phyloP scores from a whole-genome alignment of 92 coral and sea anemone species.

The Epizoanthus ramosus region DNA sequence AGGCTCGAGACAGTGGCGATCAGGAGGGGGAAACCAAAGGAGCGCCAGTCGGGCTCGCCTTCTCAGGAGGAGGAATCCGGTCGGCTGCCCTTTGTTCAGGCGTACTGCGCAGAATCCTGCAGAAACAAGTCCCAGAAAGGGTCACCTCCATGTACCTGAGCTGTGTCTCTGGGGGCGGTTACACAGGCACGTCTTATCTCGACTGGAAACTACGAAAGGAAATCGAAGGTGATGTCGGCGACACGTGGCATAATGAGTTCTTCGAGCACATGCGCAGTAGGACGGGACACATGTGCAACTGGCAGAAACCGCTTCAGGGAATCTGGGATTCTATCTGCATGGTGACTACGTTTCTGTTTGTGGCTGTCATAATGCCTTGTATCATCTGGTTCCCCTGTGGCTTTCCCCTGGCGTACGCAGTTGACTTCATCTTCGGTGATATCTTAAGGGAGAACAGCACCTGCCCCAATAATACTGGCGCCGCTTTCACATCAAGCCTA shows the following conservation, averaged over 20 bases:
- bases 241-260: conserved; percentile 23
- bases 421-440: conserved; percentile 46
- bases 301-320: conserved; percentile 51
- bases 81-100: conserved; percentile 7
- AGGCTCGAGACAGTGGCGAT: neutral
- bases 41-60: neutral
- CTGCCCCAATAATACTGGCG: neutral
- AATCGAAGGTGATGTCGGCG: neutral
- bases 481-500: neutral
- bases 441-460: conserved; percentile 33
- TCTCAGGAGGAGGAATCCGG: conserved; percentile 12
- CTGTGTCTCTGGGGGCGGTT: conserved; percentile 14
- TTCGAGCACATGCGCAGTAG: conserved; percentile 56
- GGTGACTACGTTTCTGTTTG: conserved; percentile 23
- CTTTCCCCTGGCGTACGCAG: conserved; percentile 43
- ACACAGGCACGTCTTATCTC: conserved; percentile 8
- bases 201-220: conserved; percentile 1
- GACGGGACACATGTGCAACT: conserved; percentile 55
- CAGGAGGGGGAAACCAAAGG: neutral
- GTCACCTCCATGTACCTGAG: neutral
- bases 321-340: conserved; percentile 36
- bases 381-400: conserved; percentile 54
- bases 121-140: neutral
- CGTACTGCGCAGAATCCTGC: conserved; percentile 10
- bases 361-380: conserved; percentile 32